A percentile compares a stretch with the other conserved stretches of the same genome.
These are phyloP conservation scores for Odocoileus virginianus DNA, from an alignment of 2,113 vertebrate genomes.

Conservation along the genomic window DNA sequence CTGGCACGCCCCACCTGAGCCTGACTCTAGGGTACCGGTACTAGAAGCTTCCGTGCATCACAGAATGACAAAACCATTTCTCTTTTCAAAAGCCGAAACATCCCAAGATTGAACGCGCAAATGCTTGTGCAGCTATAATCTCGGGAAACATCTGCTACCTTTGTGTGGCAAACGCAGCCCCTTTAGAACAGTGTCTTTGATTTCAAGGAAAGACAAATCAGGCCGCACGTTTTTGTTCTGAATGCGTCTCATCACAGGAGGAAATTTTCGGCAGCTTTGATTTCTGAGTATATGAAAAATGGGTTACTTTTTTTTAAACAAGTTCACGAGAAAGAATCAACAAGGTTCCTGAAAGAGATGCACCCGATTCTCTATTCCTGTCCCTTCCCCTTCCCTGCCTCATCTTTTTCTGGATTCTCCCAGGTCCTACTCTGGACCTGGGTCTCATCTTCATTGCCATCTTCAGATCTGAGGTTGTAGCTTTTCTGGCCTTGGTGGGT, in stretches of 20 bases:
- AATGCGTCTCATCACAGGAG: conserved; percentile 84
- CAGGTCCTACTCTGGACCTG: background rate
- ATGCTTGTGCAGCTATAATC: conserved; percentile 83
- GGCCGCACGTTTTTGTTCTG: conserved; percentile 83
- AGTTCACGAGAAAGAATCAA: conserved; percentile 73
- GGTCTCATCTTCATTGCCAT: background rate
- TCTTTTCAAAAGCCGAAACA: conserved; percentile 79
- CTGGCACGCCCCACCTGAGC: background rate
- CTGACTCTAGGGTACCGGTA: background rate
- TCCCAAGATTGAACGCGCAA: conserved; percentile 74
- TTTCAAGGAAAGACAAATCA: conserved; percentile 87
- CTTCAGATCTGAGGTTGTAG: background rate
- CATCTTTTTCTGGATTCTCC: background rate
- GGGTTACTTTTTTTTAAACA: conserved; percentile 77
- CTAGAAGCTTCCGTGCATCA: conserved; percentile 65
- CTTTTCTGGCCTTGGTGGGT: background rate
- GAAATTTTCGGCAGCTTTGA: conserved; percentile 84
- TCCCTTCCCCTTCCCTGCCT: background rate
- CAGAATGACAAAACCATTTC: conserved; percentile 74
- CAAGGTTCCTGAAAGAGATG: conserved; percentile 77
- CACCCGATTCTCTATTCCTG: conserved; percentile 67
- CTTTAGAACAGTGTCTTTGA: conserved; percentile 84
- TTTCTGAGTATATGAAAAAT: conserved; percentile 82
- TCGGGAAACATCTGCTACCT: conserved; percentile 84
- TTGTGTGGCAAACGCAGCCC: conserved; percentile 82